Evolutionary conservation across 1,140 invertebrate species (phyloP).

Genomic region (Papilio machaon): DNA sequence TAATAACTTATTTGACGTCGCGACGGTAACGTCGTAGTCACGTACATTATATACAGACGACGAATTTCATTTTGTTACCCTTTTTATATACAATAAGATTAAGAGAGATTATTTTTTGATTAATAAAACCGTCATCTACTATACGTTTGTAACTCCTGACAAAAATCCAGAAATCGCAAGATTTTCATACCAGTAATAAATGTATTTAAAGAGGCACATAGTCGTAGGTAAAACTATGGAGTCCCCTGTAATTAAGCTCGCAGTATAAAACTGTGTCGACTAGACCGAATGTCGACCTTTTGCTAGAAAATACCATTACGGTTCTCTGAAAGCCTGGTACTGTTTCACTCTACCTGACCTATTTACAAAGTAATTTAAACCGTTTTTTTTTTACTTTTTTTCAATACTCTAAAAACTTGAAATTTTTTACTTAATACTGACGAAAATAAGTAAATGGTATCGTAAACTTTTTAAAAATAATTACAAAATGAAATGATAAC

Average conservation of each 20-base stretch:
- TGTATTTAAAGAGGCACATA: neutral
- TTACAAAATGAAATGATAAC: neutral
- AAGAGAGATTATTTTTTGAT: too few species aligned
- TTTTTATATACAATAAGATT: too few species aligned
- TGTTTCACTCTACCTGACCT: conserved; percentile 11
- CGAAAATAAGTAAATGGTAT: neutral
- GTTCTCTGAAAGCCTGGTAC: conserved; percentile 4
- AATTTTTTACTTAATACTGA: neutral
- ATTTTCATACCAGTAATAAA: neutral
- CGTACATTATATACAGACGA: too few species aligned
- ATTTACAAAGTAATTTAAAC: neutral
- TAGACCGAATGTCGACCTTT: conserved; percentile 2
- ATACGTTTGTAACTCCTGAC: neutral
- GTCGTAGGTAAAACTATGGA: neutral
- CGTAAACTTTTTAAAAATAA: too few species aligned
- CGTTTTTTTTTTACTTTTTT: neutral
- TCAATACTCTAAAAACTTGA: neutral
- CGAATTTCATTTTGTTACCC: too few species aligned
- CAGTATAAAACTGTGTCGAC: conserved; percentile 8
- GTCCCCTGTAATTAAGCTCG: conserved; percentile 1
- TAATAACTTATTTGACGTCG: too few species aligned
- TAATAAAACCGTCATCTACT: too few species aligned
- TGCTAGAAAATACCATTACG: conserved; percentile 7
- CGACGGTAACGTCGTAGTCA: too few species aligned
- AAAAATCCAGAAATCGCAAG: neutral